Base-by-base conservation (phyloP, 2,113 vertebrate genomes). In the Epinephelus moara region DNA sequence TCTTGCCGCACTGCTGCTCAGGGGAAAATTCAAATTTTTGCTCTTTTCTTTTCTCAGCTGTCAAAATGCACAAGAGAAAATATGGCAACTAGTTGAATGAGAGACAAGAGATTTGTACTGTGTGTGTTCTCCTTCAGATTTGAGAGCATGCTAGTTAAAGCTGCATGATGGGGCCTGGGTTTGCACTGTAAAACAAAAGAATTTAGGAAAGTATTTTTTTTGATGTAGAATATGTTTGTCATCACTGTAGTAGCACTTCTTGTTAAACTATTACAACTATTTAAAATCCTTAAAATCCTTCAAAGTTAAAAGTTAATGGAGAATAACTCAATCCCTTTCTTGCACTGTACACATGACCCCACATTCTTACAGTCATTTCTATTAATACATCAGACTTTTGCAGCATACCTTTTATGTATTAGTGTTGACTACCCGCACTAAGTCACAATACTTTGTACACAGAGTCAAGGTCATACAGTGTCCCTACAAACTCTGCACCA, bases 21-120 rank as follows among this genome's bases (percentile, higher is more conserved):
- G 52, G 78, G 78, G 89, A 66, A 68, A 86, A 91, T 85, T 85
- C 60, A 30, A 37, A 85, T 30, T 86, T 90, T 79, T 73, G 19
- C 25, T 71, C 23, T 56, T 42, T 42, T 42, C 27, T 40, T 25
- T 85, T 86, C 62, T 77, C 57, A 78, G 70, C 77, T 67, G 82
- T 89, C 90, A 88, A 78, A 86, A 83, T 40, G 55, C 71, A 78
- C 53, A 56, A 76, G 88, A 80, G 82, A 87, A 56, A 72, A 78
- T 70, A 37, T 27, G 75, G 37, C 78, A 69, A 42, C 14, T 30
- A 47, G 63, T 11, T 49, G 64, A 85, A 75, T 64, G 78, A 71
- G 64, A 71, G 25, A 75, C 63, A 52, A 59, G 42, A 75, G 52
- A 70, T 37, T 53, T 68, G 53, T 25, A 45, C 63, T 62, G 37